These are phyloP conservation scores for Elegia similella DNA, from an alignment of 2,888 invertebrate genomes.

Conservation along the genomic window DNA sequence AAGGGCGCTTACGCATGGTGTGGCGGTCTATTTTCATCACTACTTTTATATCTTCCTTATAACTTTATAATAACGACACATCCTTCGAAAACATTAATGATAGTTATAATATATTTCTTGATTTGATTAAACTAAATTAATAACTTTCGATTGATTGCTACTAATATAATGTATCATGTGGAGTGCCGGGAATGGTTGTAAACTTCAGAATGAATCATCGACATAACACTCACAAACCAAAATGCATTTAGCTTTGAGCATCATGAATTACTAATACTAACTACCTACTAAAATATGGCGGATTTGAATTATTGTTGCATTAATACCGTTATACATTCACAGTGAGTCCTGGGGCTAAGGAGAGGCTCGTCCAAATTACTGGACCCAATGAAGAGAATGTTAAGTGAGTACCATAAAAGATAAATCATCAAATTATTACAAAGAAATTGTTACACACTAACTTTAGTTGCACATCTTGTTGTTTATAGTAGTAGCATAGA, in stretches of 20 bases:
- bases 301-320: constrained; percentile 9
- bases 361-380: constrained; percentile 96
- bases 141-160: constrained; percentile 16
- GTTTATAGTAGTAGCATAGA: no score
- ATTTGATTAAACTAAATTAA: background rate
- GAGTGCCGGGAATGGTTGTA: constrained; percentile 14
- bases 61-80: background rate
- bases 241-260: constrained; percentile 58
- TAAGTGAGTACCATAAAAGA: constrained; percentile 84
- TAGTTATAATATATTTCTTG: background rate
- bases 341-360: constrained; percentile 97
- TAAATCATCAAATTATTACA: background rate
- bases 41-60: background rate
- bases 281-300: constrained; percentile 5
- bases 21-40: constrained; percentile 52
- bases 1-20: constrained; percentile 66
- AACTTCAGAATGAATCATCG: constrained; percentile 1
- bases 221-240: constrained; percentile 48
- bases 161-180: constrained; percentile 10
- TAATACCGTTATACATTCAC: constrained; percentile 51
- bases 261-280: constrained; percentile 34
- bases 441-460: no score
- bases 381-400: constrained; percentile 97
- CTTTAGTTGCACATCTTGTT: no score
- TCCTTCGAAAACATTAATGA: background rate